phyloP scores from a whole-genome alignment of 37 sponge, comb jelly and placozoan genomes.

The Ianthella basta region DNA sequence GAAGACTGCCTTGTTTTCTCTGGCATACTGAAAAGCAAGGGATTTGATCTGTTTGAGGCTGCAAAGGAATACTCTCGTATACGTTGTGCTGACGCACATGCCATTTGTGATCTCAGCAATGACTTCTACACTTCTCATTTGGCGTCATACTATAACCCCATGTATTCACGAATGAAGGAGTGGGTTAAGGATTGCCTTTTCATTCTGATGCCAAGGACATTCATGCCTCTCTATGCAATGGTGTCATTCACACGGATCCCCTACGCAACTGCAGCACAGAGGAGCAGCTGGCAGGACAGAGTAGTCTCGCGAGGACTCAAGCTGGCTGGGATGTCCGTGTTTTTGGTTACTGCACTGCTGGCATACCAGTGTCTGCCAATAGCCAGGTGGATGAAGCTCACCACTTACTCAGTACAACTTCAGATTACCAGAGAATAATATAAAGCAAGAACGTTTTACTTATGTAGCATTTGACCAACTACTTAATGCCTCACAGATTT shows the following conservation, averaged over 20 bases:
- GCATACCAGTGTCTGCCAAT: no score
- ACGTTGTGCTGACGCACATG: constrained; percentile 62
- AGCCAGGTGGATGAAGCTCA: no score
- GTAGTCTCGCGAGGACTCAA: no score
- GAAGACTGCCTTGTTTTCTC: constrained; percentile 86
- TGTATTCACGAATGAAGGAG: constrained; percentile 57
- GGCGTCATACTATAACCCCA: constrained; percentile 38
- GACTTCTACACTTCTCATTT: constrained; percentile 86
- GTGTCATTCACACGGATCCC: constrained; percentile 87
- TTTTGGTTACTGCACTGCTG: no score
- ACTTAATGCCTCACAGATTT: no score
- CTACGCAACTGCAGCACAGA: constrained; percentile 40
- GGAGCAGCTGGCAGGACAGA: not conserved
- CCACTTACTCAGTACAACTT: no score
- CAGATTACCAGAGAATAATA: no score
- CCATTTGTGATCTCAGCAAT: constrained; percentile 87
- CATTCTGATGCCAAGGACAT: constrained; percentile 52
- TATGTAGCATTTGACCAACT: no score
- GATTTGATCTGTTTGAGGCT: constrained; percentile 43
- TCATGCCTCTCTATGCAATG: constrained; percentile 85
- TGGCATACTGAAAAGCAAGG: constrained; percentile 29
- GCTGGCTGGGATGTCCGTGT: no score
- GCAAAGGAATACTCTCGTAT: constrained; percentile 51
- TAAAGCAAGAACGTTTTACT: no score
- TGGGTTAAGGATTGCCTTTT: constrained; percentile 25